Conservation (phyloP, 2,888 invertebrate species). For the Lasioglossum oenotherae region DNA sequence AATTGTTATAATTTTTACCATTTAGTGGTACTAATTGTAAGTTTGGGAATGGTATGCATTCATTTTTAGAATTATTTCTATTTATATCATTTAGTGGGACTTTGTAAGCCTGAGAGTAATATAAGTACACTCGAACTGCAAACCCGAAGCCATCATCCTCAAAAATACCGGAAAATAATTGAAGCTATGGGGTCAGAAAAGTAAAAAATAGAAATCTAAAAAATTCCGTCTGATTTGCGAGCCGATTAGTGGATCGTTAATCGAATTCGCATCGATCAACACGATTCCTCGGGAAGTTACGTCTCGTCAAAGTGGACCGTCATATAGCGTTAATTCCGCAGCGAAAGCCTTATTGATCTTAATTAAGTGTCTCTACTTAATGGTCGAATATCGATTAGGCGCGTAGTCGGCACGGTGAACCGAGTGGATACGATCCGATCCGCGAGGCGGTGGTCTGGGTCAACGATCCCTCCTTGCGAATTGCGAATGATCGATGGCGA, state of each 20-base stretch:
- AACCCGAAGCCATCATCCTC: not conserved
- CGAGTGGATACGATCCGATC: not conserved
- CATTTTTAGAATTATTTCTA: not conserved
- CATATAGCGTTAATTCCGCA: slow-evolving; percentile 40
- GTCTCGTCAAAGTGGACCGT: slow-evolving; percentile 30
- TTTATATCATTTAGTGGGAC: not conserved
- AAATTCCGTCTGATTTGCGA: not conserved
- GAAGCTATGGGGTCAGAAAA: not conserved
- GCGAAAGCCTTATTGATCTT: slow-evolving; percentile 59
- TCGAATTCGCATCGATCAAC: slow-evolving; percentile 1
- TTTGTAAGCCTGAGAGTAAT: too few relatives aligned
- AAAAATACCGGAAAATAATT: not conserved
- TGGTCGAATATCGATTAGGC: slow-evolving; percentile 62
- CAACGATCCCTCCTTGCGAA: slow-evolving; percentile 67
- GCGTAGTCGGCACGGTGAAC: not conserved
- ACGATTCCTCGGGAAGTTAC: not conserved
- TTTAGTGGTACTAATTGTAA: too few relatives aligned
- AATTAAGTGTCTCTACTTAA: slow-evolving; percentile 66
- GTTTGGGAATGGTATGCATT: not conserved
- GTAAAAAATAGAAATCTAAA: not conserved
- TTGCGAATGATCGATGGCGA: slow-evolving; percentile 68
- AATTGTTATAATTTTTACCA: too few relatives aligned
- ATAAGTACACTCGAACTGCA: not conserved
- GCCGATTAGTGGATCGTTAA: not conserved
- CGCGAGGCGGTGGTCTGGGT: slow-evolving; percentile 41